Evolutionary conservation across 2,888 invertebrate species (phyloP).

Genomic region (Dione juno): DNA sequence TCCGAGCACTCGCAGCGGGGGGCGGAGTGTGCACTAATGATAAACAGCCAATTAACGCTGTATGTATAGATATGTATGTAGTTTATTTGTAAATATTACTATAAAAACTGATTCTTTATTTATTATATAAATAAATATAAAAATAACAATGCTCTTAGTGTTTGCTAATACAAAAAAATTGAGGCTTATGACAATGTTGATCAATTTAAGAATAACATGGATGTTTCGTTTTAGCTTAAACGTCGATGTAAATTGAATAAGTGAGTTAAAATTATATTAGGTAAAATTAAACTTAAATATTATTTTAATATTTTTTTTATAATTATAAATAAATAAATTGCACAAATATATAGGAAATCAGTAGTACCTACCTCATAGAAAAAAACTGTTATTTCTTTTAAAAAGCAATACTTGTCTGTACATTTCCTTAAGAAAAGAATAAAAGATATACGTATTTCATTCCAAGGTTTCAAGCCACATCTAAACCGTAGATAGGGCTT

Average conservation of each 20-base stretch:
- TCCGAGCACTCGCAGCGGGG: conserved; percentile 40
- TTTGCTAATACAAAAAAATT: too few relatives aligned
- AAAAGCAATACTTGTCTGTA: background rate
- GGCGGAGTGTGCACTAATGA: conserved; percentile 40
- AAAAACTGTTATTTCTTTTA: background rate
- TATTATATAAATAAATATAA: background rate
- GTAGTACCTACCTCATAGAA: too few relatives aligned
- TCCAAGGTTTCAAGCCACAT: conserved; percentile 23
- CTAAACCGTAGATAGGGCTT: conserved; percentile 30
- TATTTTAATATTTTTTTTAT: too few relatives aligned
- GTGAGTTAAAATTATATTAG: too few relatives aligned
- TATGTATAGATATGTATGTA: conserved; percentile 16
- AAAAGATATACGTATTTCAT: conserved; percentile 28
- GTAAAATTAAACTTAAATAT: too few relatives aligned
- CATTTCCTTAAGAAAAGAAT: conserved; percentile 17
- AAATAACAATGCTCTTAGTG: too few relatives aligned
- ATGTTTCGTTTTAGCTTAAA: too few relatives aligned
- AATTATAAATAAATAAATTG: too few relatives aligned
- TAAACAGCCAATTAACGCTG: conserved; percentile 43
- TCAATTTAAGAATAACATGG: too few relatives aligned
- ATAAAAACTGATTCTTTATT: background rate
- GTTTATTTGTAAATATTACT: background rate
- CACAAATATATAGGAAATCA: too few relatives aligned
- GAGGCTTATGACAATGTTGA: too few relatives aligned
- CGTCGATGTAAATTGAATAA: too few relatives aligned